phyloP scores from a whole-genome alignment of 1,140 invertebrate genomes.

The Saccostrea glomerata region DNA sequence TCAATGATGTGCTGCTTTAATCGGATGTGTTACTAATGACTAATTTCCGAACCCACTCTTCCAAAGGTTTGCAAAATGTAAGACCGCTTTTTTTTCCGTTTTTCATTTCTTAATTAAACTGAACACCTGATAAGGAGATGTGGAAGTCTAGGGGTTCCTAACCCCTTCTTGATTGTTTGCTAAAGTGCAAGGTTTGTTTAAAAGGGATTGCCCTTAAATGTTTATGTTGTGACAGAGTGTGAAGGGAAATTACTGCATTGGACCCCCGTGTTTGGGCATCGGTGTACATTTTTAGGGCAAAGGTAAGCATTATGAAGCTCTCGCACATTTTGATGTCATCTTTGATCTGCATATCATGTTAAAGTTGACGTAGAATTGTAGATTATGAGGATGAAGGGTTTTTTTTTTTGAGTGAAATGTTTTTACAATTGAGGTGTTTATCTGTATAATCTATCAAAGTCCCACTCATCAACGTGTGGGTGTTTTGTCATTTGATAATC shows the following conservation, averaged over 20 bases:
- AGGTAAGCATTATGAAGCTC: not conserved
- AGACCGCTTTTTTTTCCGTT: slow-evolving; percentile 8
- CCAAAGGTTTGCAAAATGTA: not conserved
- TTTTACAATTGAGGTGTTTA: not conserved
- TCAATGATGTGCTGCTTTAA: not conserved
- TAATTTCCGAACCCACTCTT: slow-evolving; percentile 7
- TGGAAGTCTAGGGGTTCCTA: not conserved
- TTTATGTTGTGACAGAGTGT: not conserved
- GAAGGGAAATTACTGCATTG: not conserved
- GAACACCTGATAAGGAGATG: slow-evolving; percentile 9
- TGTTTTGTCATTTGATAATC: no score
- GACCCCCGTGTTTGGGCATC: not conserved
- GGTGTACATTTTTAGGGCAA: not conserved
- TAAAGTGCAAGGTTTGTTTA: slow-evolving; percentile 7
- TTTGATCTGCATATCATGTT: not conserved
- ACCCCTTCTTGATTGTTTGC: not conserved
- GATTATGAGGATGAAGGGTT: not conserved
- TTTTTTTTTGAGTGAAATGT: not conserved
- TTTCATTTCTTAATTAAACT: slow-evolving; percentile 8
- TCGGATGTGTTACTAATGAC: slow-evolving; percentile 7
- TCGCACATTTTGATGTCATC: not conserved
- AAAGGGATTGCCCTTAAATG: not conserved
- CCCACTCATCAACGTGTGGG: no score
- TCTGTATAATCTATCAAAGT: no score
- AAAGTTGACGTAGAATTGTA: not conserved